Evolutionary conservation across 92 coral and sea anemone species (phyloP).

Genomic region (Zoanthus gigantus): DNA sequence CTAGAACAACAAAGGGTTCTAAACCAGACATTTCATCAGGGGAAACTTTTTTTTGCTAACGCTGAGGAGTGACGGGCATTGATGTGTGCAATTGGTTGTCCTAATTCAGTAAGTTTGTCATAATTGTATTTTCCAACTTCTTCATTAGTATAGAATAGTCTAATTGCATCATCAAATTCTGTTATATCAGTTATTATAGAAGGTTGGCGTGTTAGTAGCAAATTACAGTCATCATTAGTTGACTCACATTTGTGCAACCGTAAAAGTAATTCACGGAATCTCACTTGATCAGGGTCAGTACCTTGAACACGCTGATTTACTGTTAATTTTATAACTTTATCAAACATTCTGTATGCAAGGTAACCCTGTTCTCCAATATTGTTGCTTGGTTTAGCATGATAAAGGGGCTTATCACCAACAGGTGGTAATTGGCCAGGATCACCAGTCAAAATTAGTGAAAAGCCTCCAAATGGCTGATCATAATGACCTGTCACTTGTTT

Average conservation of each 20-base stretch:
- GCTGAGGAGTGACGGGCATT: not conserved
- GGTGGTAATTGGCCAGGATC: slow-evolving; percentile 36
- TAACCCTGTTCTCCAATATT: slow-evolving; percentile 30
- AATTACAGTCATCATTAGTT: not conserved
- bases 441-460: slow-evolving; percentile 17
- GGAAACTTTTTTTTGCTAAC: not conserved
- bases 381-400: slow-evolving; percentile 21
- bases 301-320: slow-evolving; percentile 67
- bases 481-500: slow-evolving; percentile 29
- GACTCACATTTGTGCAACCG: not conserved
- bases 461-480: slow-evolving; percentile 28
- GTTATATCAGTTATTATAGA: not conserved
- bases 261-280: slow-evolving; percentile 54
- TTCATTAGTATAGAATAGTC: slow-evolving; percentile 19
- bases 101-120: not conserved
- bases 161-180: not conserved
- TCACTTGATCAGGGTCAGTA: slow-evolving; percentile 49
- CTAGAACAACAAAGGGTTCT: not conserved
- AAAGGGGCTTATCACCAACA: slow-evolving; percentile 32
- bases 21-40: slow-evolving; percentile 3
- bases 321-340: slow-evolving; percentile 15
- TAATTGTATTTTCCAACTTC: slow-evolving; percentile 25
- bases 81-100: slow-evolving; percentile 9
- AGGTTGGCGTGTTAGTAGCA: not conserved
- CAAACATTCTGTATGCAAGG: slow-evolving; percentile 20